Evolutionary conservation across 2,888 invertebrate genomes (phyloP), one percentile per base, ranked within the genome.

Genomic region (Drosophila hamatofila): DNA sequence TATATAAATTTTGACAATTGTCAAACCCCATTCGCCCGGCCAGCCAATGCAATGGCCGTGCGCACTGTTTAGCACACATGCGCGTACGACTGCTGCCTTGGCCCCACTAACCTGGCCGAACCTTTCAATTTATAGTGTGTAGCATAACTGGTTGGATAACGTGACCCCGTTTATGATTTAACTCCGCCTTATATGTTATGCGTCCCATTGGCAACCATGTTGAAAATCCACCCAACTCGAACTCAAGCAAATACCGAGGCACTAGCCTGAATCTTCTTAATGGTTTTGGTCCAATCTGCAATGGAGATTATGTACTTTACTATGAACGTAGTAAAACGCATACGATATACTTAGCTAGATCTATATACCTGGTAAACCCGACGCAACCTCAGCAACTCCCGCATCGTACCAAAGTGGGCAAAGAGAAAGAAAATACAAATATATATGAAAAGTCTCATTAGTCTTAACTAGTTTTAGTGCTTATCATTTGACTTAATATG

Each of bases 281-380:
- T 92, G 92, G 92, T 92, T 92, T 92, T 92, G 91, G 92, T 91
- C 92, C 92, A 92, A 92, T 92, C 92, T 92, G 91, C 92, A 84
- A 92, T 92, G 92, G 92, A 92, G 90, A 92, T 92, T 92, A 92
- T 92, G 92, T 92, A 92, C 92, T 92, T 92, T 92, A 92, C 92
- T 92, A 92, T 92, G 92, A 92, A 91, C 91, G 91, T 88, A 89
- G 86, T 87, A 87, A 89, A 89, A 85, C 76, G 83, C 88, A 89
- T 83, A 84, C 56, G 2, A 51, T 42, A 39, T 54, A 55, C 14
- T 12, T 55, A 55, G 33, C 37, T 33, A 35, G 33, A 52, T 37
- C 35, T 35, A 37, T 8, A 25, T 35, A 35, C 16, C 49, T 49
- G 30, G 18, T 49, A 11, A 49, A 49, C 30, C 12, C 49, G 30